phyloP scores from a whole-genome alignment of 2,797 vertebrate genomes.

The Huso huso region DNA sequence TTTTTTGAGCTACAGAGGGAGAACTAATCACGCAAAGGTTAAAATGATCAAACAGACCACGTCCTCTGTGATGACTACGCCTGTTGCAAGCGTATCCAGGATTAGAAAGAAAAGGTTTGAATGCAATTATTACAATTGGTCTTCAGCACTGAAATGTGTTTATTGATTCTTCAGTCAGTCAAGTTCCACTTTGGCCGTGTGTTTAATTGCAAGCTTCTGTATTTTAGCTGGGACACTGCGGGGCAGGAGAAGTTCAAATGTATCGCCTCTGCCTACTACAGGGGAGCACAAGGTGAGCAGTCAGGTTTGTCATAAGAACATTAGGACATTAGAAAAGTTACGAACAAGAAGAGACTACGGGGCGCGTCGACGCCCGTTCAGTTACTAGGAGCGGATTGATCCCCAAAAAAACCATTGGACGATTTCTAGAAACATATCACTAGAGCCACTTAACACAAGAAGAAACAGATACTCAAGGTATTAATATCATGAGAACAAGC shows the following conservation, averaged over 20 bases:
- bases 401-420: too few species aligned
- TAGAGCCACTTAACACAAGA: too few species aligned
- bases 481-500: background rate
- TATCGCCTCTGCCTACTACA: conserved; percentile 82
- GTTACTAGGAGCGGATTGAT: too few species aligned
- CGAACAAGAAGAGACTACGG: too few species aligned
- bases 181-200: background rate
- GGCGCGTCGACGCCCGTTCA: too few species aligned
- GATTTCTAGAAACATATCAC: too few species aligned
- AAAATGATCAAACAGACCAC: background rate
- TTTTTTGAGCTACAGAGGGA: too few species aligned
- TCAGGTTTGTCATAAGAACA: too few species aligned
- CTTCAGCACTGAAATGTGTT: background rate
- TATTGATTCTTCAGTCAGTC: background rate
- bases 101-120: background rate
- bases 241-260: conserved; percentile 95
- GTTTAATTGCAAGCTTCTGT: background rate
- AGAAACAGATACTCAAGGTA: too few species aligned
- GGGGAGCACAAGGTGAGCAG: conserved; percentile 76
- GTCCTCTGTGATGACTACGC: background rate
- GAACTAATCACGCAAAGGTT: too few species aligned
- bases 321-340: too few species aligned
- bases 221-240: conserved; percentile 86
- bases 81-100: background rate
- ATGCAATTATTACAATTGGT: background rate